Percentiles rank a stretch among this genome's conserved stretches.
phyloP scores from a whole-genome alignment of 2,888 invertebrate species.

The Halictus quadricinctus region DNA sequence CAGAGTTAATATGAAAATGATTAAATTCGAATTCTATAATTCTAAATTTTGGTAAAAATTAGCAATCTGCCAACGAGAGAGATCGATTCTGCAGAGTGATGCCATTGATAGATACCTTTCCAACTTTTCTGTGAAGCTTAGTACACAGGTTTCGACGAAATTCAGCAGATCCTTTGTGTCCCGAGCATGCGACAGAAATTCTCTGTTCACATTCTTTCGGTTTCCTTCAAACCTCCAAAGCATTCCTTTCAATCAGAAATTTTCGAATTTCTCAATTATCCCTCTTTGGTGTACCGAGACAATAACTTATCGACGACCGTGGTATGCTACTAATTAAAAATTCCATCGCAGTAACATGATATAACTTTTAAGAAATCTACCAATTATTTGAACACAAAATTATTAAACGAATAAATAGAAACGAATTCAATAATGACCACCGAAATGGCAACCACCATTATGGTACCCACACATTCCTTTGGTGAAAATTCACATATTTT shows the following conservation, averaged over 20 bases:
- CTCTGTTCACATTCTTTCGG: conserved; percentile 5
- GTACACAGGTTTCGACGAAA: background rate
- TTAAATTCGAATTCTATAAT: background rate
- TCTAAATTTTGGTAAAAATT: background rate
- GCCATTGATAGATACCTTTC: background rate
- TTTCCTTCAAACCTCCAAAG: conserved; percentile 1
- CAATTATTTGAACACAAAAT: background rate
- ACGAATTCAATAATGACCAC: background rate
- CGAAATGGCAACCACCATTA: background rate
- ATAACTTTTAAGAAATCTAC: background rate
- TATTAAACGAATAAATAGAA: background rate
- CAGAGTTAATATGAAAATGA: background rate
- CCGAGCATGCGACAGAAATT: conserved; percentile 2
- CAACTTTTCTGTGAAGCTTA: background rate
- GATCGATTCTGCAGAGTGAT: background rate
- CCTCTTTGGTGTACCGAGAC: background rate
- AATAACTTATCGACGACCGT: background rate
- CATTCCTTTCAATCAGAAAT: conserved; percentile 9
- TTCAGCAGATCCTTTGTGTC: background rate
- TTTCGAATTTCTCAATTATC: background rate
- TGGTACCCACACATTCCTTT: no score
- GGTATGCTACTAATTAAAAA: background rate
- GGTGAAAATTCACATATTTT: background rate
- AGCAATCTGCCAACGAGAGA: background rate
- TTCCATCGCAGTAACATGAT: background rate